Conservation (phyloP, 2,888 invertebrate species). For the Drosophila siamana region DNA sequence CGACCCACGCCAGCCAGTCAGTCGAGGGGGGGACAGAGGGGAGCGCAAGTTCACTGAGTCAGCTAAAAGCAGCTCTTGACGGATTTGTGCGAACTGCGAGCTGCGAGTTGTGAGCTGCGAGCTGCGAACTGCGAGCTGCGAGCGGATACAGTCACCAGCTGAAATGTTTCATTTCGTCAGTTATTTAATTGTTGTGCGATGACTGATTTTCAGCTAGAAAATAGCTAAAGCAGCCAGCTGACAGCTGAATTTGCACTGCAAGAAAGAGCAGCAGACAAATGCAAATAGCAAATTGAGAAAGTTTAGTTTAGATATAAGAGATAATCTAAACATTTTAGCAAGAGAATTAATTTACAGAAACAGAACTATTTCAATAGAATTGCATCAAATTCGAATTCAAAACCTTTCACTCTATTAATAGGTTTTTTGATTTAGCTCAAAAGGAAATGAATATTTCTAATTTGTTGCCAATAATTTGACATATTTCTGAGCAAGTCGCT, state of each 20-base stretch:
- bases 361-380: no score
- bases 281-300: background rate
- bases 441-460: no score
- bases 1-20: background rate
- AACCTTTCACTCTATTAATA: no score
- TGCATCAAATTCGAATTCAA: no score
- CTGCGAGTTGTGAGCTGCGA: background rate
- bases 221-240: conserved; percentile 14
- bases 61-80: conserved; percentile 68
- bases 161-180: conserved; percentile 22
- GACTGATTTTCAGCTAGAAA: conserved; percentile 56
- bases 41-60: conserved; percentile 60
- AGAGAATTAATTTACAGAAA: no score
- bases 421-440: no score
- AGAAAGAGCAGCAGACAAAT: background rate
- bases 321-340: no score
- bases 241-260: conserved; percentile 1
- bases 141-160: conserved; percentile 33
- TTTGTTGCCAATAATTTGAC: no score
- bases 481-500: no score
- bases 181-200: conserved; percentile 64
- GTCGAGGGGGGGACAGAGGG: background rate
- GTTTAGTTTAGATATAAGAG: no score
- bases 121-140: background rate
- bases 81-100: conserved; percentile 34